Conservation (phyloP, 2,888 invertebrate genomes). For the Phytoseiulus persimilis region DNA sequence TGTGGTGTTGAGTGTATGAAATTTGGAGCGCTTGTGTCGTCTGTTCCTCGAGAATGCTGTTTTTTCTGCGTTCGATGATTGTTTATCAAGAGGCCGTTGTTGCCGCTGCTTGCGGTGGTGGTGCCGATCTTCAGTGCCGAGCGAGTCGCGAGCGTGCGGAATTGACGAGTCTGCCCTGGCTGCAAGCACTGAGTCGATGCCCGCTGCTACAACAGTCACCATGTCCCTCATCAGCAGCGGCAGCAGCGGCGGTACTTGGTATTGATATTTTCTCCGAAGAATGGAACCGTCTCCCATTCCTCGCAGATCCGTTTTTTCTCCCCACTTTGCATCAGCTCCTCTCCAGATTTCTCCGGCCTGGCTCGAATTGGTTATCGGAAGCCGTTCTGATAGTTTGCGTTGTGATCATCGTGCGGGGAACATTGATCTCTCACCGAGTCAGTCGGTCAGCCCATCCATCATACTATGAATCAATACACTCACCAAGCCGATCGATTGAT, state of each 20-base stretch:
- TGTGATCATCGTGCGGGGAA: no score
- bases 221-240: not conserved
- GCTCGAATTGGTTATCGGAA: no score
- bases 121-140: not conserved
- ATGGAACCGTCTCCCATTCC: not conserved
- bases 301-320: not conserved
- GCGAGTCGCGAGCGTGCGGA: not conserved
- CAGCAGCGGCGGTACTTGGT: not conserved
- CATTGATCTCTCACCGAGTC: no score
- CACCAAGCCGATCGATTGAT: no score
- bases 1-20: not conserved
- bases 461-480: no score
- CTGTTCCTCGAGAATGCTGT: not conserved
- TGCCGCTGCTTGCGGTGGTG: not conserved
- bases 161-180: not conserved
- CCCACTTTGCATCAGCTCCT: no score
- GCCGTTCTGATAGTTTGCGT: no score
- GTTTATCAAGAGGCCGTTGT: not conserved
- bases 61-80: not conserved
- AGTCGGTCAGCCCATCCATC: no score
- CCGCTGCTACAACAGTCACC: not conserved
- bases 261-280: not conserved
- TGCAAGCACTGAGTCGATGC: not conserved
- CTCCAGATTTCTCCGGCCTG: no score
- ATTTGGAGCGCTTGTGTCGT: not conserved